Base-by-base conservation (phyloP, 2,797 vertebrate species). In the Crenichthys baileyi region DNA sequence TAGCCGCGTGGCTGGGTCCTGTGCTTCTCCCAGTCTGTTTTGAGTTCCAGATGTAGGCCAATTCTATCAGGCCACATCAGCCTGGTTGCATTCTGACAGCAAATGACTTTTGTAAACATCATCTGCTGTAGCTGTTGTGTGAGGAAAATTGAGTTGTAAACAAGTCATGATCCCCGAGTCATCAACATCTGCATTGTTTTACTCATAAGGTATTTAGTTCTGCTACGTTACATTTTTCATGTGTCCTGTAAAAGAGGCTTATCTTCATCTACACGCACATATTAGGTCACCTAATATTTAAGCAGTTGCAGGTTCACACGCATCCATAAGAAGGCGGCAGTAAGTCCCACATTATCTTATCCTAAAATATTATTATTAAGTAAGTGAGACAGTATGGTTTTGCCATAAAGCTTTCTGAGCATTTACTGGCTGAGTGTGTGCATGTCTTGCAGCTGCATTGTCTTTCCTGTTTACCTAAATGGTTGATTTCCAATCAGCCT, bases 1-100 rank as follows among this genome's bases (percentile, higher is more conserved):
- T 93, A 93, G 87, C 81, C 67, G 92, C 94, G 81, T 88, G 92
- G 86, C 88, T 93, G 93, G 93, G 75, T 84, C 72, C 84, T 56
- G 77, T 83, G 85, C 53, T 78, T 82, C 88, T 83, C 78, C 53
- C 75, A 44, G 79, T 87, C 80, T 5, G 31, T 83, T 82, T 41
- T 71, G 65, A 82, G 80, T 78, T 63, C 80, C 87, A 81, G 80
- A 87, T 86, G 80, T 46, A 53, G 87, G 68, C 80, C 75, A 51
- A 72, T 70, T 84, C 78, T 68, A 74, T 76, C 82, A 76, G 82
- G 81, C 68, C 79, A 79, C 76, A 0, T 68, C 39, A 68, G n/a
- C 56, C 76, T 77, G 44, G 76, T 81, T 5, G 58, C 72, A 26
- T 74, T 80, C 50, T 67, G 0, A 36, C 26, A 70, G 70, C 79